These are phyloP conservation scores for Larimichthys polyactis DNA, from an alignment of 2,113 vertebrate genomes.

Conservation along the genomic window DNA sequence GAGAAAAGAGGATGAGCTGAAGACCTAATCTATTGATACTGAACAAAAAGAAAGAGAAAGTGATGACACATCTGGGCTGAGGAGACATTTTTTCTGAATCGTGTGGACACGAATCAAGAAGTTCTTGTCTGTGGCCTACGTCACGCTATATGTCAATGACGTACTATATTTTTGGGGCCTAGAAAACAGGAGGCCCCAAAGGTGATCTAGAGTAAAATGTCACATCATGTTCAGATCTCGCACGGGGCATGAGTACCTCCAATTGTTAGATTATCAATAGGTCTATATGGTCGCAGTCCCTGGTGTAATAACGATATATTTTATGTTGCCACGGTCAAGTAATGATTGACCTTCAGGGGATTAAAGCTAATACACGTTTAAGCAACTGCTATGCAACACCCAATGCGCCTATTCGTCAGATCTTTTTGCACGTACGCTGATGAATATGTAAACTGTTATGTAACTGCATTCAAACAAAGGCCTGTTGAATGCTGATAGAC, in stretches of 20 bases:
- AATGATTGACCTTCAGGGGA: slow-evolving; percentile 45
- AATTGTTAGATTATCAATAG: slow-evolving; percentile 1
- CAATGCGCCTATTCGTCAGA: slow-evolving; percentile 38
- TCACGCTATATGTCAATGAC: slow-evolving; percentile 36
- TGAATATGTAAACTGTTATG: slow-evolving; percentile 55
- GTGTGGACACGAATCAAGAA: not conserved
- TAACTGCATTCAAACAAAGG: slow-evolving; percentile 34
- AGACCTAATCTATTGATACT: slow-evolving; percentile 7
- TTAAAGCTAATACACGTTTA: slow-evolving; percentile 31
- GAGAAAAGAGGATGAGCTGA: slow-evolving; percentile 37
- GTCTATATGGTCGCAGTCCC: not conserved
- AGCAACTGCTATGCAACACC: slow-evolving; percentile 9
- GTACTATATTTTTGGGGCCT: not conserved
- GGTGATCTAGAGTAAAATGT: not conserved
- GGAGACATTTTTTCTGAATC: slow-evolving; percentile 19
- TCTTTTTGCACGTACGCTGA: slow-evolving; percentile 11
- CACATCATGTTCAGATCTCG: slow-evolving; percentile 1
- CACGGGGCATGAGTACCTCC: not conserved
- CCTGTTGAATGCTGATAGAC: slow-evolving; percentile 49
- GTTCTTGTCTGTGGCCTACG: too few species aligned
- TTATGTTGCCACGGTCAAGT: slow-evolving; percentile 23
- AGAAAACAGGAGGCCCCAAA: not conserved
- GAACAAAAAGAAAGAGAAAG: not conserved
- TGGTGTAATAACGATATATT: slow-evolving; percentile 3
- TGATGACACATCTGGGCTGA: slow-evolving; percentile 9